phyloP scores from a whole-genome alignment of 2,888 invertebrate species.

The Lingula anatina region DNA sequence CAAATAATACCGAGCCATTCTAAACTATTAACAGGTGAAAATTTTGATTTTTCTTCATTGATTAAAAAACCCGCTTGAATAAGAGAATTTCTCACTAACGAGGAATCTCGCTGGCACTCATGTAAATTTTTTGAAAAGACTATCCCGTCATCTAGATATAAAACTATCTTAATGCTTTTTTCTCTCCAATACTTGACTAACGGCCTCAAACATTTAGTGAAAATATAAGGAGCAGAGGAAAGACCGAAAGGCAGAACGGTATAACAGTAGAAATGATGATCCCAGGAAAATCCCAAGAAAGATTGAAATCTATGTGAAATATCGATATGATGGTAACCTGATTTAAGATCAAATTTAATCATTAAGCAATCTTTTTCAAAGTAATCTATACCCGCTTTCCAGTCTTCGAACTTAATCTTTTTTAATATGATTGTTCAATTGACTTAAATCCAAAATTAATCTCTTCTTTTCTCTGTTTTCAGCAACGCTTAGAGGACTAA shows the following conservation, averaged over 20 bases:
- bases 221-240: not conserved
- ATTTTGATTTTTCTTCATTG: not conserved
- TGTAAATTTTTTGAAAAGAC: not conserved
- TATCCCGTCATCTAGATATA: not conserved
- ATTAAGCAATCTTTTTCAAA: not conserved
- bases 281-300: not conserved
- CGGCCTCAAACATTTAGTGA: too few relatives aligned
- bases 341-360: not conserved
- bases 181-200: not conserved
- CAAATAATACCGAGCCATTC: not conserved
- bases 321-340: not conserved
- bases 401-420: slow-evolving; percentile 1
- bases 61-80: not conserved
- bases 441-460: not conserved
- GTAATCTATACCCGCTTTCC: not conserved
- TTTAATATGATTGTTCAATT: not conserved
- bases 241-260: not conserved
- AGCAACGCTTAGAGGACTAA: too few relatives aligned
- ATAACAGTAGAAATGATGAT: not conserved
- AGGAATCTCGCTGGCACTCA: not conserved
- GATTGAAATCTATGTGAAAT: not conserved
- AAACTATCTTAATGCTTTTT: not conserved
- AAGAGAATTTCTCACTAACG: not conserved
- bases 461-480: too few relatives aligned
- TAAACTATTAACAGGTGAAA: not conserved